Base-by-base conservation (phyloP, 2,888 invertebrate species). In the Meteorus cinctellus region DNA sequence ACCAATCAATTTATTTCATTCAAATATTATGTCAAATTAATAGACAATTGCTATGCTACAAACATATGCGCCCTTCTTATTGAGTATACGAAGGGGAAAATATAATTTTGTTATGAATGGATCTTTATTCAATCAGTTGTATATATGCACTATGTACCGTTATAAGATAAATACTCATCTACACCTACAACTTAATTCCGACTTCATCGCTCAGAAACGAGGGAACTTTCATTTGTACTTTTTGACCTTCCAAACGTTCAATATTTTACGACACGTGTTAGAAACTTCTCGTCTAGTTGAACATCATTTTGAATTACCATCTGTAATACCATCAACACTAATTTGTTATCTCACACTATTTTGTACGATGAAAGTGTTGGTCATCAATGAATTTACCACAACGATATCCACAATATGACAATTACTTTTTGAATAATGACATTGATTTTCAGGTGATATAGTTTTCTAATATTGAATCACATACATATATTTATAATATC, bases 1-100 rank as follows among this genome's bases (percentile, higher is more conserved):
- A 77, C 76, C 51, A 78, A 79, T 76, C 74, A 78, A 78, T 78
- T 79, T 77, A 77, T 79, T 78, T 71, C 66, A 77, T 51, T 48
- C 24, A 27, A 14, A 60, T 19, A 8, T 12, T 3, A 60, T 29
- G 48, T 60, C 59, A 29, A 60, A 60, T 60, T 60, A 60, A 16
- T 16, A 48, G 48, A 16, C 16, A 48, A 48, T 48, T 48, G 48
- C n/a, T 48, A 16, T 5, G 14, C 5, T 48, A 48, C 48, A 48
- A 48, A 48, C 10, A 48, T 48, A 48, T 16, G 10, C 48, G 2
- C 16, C n/a, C n/a, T 48, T 6, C n/a, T 16, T 48, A 48, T n/a
- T n/a, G 16, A 48, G 0, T 16, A n/a, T 16, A n/a, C 16, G 16
- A n/a, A 16, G 48, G 48, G 48, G 48, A 48, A n/a, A 48, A 48